Base-by-base conservation (phyloP, 1,140 invertebrate genomes). In the Diplogasteroides magnus region DNA sequence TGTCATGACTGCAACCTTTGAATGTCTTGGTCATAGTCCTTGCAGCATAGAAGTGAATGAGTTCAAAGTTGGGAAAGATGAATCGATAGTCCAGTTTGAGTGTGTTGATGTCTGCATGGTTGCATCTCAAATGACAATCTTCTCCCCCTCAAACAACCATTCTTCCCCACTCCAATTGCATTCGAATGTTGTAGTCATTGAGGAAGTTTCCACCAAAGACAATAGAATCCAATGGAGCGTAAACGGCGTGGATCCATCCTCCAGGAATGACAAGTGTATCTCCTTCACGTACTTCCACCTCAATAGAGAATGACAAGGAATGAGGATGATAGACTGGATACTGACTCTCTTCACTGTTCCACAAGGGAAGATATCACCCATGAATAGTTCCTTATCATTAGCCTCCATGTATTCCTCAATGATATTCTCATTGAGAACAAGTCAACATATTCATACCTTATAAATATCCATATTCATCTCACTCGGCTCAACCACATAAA, bases 131-230 rank as follows among this genome's bases (percentile, higher is more conserved):
- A n/a, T n/a, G n/a, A n/a, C n/a, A n/a, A n/a, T n/a, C n/a, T n/a
- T n/a, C n/a, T n/a, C n/a, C n/a, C n/a, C n/a, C n/a, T n/a, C n/a
- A n/a, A n/a, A n/a, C n/a, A n/a, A n/a, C n/a, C n/a, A n/a, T n/a
- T n/a, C n/a, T n/a, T n/a, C n/a, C 58, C 28, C 15, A 59, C 58
- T 59, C 58, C 11, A 59, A 19, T 26, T 59, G 58, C 25, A 23
- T 23, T 1, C 28, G 23, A 11, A 61, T 6, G 26, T 27, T 2
- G 28, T 27, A 13, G 14, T 90, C 92, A 82, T 97, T 94, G 11
- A 98, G 85, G 84, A 98, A 98, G 84, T 98, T 97, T 0, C 95
- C 94, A 3, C 94, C 94, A 86, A 97, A 97, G 1, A 97, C 94
- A 0, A 98, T 84, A 0, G 93, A 94, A 84, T 98, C 94, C 66